Percentiles rank a stretch among this genome's conserved stretches.
Evolutionary conservation across 2,113 vertebrate genomes (phyloP).

Genomic region (Phylloscopus trochiloides): DNA sequence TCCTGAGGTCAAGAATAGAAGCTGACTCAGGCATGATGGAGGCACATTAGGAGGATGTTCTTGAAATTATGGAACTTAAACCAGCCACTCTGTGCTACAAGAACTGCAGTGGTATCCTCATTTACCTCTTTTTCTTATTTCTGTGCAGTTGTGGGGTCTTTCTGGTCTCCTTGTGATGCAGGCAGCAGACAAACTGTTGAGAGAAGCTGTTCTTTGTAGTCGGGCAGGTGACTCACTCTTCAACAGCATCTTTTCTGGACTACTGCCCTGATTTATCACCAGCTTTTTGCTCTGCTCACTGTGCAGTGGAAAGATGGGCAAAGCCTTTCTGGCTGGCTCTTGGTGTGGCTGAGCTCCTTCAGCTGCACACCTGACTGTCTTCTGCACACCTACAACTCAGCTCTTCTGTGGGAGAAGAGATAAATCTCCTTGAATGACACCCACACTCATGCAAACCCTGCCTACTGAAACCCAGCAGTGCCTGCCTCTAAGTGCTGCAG

Average conservation of each 20-base stretch:
- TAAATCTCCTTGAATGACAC: neutral
- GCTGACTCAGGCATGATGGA: neutral
- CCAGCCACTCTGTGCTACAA: neutral
- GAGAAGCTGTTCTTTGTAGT: neutral
- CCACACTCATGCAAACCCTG: neutral
- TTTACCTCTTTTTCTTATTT: neutral
- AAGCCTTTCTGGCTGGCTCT: neutral
- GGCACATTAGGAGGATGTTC: neutral
- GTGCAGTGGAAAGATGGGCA: neutral
- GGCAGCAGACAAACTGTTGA: neutral
- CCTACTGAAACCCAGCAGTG: fast-evolving
- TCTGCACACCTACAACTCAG: neutral
- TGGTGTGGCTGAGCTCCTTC: neutral
- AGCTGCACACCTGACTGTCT: neutral
- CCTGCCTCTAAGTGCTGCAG: neutral
- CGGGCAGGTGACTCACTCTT: neutral
- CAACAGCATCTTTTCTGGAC: neutral
- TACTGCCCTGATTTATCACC: neutral
- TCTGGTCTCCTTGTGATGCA: neutral
- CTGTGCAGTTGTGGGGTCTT: neutral
- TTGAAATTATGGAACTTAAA: neutral
- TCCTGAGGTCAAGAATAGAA: neutral
- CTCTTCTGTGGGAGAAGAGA: neutral
- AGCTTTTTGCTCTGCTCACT: neutral
- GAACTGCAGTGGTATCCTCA: neutral